Conservation (phyloP, 2,888 invertebrate species). For the Caenorhabditis doughertyi region DNA sequence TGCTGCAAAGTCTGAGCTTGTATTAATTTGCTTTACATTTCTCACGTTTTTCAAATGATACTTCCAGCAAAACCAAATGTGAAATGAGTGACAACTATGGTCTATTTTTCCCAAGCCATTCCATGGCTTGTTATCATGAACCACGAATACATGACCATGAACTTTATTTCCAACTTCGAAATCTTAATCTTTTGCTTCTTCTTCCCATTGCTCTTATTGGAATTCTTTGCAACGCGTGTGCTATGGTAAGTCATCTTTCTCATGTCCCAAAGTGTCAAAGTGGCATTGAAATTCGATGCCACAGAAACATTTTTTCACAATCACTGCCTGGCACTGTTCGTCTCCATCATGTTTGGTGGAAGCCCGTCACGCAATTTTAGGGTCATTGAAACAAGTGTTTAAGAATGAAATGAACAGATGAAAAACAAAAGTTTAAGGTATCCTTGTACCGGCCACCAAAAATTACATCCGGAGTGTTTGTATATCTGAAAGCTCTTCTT, state of each 20-base stretch:
- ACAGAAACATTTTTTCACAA: constrained; percentile 44
- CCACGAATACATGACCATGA: constrained; percentile 81
- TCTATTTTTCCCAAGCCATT: constrained; percentile 58
- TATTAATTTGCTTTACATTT: too few species aligned
- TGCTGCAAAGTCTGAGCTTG: too few species aligned
- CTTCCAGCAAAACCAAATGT: constrained; percentile 1
- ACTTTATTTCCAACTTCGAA: constrained; percentile 77
- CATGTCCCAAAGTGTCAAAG: constrained; percentile 39
- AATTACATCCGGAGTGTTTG: constrained; percentile 82
- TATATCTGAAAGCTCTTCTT: constrained; percentile 81
- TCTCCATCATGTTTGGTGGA: neutral
- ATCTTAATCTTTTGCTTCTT: constrained; percentile 76
- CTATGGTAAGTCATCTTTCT: constrained; percentile 74
- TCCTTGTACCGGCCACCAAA: constrained; percentile 82
- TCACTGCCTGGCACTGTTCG: constrained; percentile 60
- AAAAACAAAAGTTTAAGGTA: constrained; percentile 67
- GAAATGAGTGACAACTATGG: constrained; percentile 52
- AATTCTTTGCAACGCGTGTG: constrained; percentile 79
- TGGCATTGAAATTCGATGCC: constrained; percentile 42
- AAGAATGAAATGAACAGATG: neutral
- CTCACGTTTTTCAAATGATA: neutral
- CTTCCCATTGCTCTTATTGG: constrained; percentile 80
- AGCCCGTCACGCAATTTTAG: constrained; percentile 19
- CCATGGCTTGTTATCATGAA: constrained; percentile 79
- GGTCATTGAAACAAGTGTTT: constrained; percentile 29